Base-by-base conservation (phyloP, 2,888 invertebrate species). In the Muschampia plurimacula region DNA sequence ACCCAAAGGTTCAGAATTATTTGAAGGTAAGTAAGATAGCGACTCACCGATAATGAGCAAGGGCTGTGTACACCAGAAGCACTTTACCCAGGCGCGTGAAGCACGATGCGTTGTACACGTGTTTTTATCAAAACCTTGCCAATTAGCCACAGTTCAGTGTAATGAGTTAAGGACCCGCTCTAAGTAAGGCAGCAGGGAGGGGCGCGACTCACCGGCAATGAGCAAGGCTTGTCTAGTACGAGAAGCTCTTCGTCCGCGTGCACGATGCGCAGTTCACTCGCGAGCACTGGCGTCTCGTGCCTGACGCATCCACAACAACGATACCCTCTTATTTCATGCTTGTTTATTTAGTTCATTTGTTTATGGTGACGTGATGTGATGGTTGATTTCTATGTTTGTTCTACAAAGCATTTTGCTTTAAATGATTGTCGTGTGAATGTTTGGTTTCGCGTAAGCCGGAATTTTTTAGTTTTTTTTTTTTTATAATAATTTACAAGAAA, bases 211-310 rank as follows among this genome's bases (percentile, higher is more conserved):
- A 97, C 97, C 95, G 98, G 98, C 90, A 98, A 95, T 84, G 98
- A 98, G 90, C 97, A 96, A 86, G 98, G 98, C 95, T 98, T 98
- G 95, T 98, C 97, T 95, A 98, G 96, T 90, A 98, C 98, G 89
- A 98, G 95, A 86, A 98, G 95, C 88, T 98, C 97, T 84, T 97
- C 97, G 90, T 97, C 97, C 90, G 97, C 96, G 92, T 96, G 96
- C 89, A 98, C 96, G 92, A 98, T 96, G 95, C 96, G 96, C 93
- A 98, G 96, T 89, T 96, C 95, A 93, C 96, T 95, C 91, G 96
- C 96, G 91, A 97, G 96, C 89, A 98, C 97, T 88, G 97, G 97
- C 88, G 97, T 97, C 95, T 98, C 98, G 95, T 98, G 98, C 95
- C 97, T 97, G 96, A 91, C 90, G 91, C 94, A 90, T 89, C 90